Evolutionary conservation across 2,888 invertebrate genomes (phyloP), one percentile per base, ranked within the genome.

Genomic region (Leptopilina myrica): DNA sequence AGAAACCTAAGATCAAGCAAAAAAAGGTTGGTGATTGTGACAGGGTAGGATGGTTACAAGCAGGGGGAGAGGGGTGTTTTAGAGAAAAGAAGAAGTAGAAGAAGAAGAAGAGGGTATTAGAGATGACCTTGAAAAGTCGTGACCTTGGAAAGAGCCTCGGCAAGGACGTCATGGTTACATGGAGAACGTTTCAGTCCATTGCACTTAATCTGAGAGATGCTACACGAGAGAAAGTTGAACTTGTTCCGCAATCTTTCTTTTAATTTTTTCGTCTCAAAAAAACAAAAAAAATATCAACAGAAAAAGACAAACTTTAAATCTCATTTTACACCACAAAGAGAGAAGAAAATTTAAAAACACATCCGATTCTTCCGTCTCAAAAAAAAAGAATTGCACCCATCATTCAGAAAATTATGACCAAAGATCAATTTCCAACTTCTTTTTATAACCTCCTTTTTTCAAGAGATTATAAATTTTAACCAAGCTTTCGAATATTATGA

Each of bases 121-220:
- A 88, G 84, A 79, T 87, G 86, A 83, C 88, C 65, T 65, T 65
- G 65, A 65, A 6, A 65, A 40, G 40, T 65, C 40, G 65, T 65
- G 65, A 65, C 65, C 88, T 88, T 88, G 88, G 84, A 81, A 85
- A 85, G 87, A 86, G 82, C 88, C 88, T 88, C 88, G 88, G 88
- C 88, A 88, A 88, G 88, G 88, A 87, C 88, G 88, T 87, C 86
- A 88, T 86, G 86, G 85, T 88, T 86, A 85, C 85, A 85, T 83
- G 84, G 81, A 85, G 86, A 86, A 81, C 86, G 86, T 86, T 84
- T 84, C 84, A 81, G 77, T 79, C 82, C 64, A 65, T 65, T 65
- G 65, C 65, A 65, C 65, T 65, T 65, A 40, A 62, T 62, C 62
- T 62, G 26, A 43, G 8, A 33, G 64, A 64, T 64, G 64, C 64